These are phyloP conservation scores for Threskiornis aethiopicus DNA, from an alignment of 2,797 vertebrate genomes.

Conservation along the genomic window DNA sequence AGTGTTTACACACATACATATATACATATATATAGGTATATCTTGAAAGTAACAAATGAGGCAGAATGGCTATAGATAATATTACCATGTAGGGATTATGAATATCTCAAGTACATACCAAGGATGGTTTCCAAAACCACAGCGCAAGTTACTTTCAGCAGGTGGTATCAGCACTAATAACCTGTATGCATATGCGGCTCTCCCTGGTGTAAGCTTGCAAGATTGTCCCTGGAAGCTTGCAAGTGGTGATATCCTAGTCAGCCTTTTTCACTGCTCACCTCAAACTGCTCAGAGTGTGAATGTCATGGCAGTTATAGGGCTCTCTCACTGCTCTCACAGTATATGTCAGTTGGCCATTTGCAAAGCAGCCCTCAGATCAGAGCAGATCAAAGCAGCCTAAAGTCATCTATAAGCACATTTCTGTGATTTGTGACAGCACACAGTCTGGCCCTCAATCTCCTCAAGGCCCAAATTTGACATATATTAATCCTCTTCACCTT, in stretches of 20 bases:
- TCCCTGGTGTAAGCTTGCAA: neutral
- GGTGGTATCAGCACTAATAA: neutral
- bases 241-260: neutral
- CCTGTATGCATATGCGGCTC: rapidly evolving
- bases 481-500: neutral
- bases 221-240: neutral
- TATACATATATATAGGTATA: neutral
- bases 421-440: neutral
- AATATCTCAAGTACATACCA: neutral
- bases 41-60: neutral
- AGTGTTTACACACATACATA: neutral
- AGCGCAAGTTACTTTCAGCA: neutral
- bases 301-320: neutral
- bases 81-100: neutral
- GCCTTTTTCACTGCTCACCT: neutral
- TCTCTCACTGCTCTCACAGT: neutral
- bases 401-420: neutral
- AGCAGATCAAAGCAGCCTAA: neutral
- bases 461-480: neutral
- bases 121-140: neutral
- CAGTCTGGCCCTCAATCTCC: neutral
- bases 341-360: rapidly evolving
- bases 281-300: neutral
- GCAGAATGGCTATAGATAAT: neutral
- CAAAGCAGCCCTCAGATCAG: neutral